These are phyloP conservation scores for Botrylloides violaceus DNA, from an alignment of 23 tunicate genomes.

Conservation along the genomic window DNA sequence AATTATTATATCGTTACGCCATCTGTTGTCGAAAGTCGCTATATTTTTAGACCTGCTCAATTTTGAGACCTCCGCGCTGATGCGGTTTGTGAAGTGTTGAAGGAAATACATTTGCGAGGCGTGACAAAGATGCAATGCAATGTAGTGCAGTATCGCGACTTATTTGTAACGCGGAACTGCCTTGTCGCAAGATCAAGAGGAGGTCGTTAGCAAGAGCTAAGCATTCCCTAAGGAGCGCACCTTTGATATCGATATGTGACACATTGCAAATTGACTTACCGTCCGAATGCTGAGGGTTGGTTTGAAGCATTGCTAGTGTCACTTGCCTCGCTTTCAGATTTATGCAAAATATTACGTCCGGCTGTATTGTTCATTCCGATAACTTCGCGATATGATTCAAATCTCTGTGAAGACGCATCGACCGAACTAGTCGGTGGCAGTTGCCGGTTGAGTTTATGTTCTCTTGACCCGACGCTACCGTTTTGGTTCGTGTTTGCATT, in stretches of 20 bases:
- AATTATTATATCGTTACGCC: no score
- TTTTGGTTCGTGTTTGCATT: neutral
- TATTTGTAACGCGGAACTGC: no score
- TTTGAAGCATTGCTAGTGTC: slow-evolving; percentile 11
- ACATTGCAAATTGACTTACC: neutral
- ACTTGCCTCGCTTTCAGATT: slow-evolving; percentile 21
- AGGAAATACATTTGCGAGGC: no score
- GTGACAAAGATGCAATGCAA: no score
- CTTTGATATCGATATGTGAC: neutral
- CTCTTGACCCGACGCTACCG: neutral
- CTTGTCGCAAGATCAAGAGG: neutral
- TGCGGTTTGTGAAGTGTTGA: no score
- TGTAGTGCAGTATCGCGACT: no score
- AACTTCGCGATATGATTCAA: neutral
- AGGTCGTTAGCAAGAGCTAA: neutral
- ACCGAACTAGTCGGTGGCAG: neutral
- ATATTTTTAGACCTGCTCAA: no score
- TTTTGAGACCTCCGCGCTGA: no score
- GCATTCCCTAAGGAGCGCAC: no score
- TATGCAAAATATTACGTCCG: slow-evolving; percentile 3
- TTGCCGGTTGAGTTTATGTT: neutral
- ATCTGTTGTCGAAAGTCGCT: no score
- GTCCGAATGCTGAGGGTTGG: neutral
- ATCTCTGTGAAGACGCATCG: neutral
- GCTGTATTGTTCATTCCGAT: neutral